Percentiles rank a stretch among this genome's conserved stretches.
Evolutionary conservation across 1,140 invertebrate species (phyloP).

Genomic region (Drosophila nebulosa): DNA sequence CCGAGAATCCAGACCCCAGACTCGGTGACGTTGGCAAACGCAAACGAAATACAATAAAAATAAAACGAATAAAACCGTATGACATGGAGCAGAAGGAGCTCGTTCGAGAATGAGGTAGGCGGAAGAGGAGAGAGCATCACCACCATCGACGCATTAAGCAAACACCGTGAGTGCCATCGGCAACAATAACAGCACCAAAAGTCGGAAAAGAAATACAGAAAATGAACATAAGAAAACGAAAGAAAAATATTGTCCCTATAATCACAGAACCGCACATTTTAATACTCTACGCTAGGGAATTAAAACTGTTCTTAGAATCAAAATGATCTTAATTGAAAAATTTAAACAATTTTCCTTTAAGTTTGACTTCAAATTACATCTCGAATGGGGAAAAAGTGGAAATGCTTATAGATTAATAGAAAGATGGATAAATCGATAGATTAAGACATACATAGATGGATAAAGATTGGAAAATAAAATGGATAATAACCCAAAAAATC

Average conservation of each 20-base stretch:
- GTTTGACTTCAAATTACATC: no score
- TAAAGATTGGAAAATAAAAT: no score
- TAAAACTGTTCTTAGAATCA: no score
- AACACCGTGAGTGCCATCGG: slow-evolving; percentile 44
- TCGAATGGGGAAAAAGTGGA: no score
- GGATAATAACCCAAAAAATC: no score
- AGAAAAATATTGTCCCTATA: background rate
- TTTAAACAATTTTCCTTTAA: no score
- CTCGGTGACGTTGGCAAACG: slow-evolving; percentile 21
- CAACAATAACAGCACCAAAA: slow-evolving; percentile 34
- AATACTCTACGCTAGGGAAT: background rate
- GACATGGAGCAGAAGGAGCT: slow-evolving; percentile 5
- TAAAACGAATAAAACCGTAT: slow-evolving; percentile 38
- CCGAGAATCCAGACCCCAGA: background rate
- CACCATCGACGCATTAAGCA: slow-evolving; percentile 40
- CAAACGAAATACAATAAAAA: slow-evolving; percentile 46
- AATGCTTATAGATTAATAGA: no score
- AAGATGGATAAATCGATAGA: no score
- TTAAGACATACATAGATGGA: no score
- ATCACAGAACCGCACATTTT: background rate
- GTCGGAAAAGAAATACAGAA: slow-evolving; percentile 2
- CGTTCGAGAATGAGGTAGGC: slow-evolving; percentile 6
- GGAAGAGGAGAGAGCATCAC: background rate
- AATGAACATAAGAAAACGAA: background rate
- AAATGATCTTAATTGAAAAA: no score